A percentile compares a stretch with the other conserved stretches of the same genome.
phyloP scores from a whole-genome alignment of 2,888 invertebrate genomes.

The Ophonus ardosiacus region DNA sequence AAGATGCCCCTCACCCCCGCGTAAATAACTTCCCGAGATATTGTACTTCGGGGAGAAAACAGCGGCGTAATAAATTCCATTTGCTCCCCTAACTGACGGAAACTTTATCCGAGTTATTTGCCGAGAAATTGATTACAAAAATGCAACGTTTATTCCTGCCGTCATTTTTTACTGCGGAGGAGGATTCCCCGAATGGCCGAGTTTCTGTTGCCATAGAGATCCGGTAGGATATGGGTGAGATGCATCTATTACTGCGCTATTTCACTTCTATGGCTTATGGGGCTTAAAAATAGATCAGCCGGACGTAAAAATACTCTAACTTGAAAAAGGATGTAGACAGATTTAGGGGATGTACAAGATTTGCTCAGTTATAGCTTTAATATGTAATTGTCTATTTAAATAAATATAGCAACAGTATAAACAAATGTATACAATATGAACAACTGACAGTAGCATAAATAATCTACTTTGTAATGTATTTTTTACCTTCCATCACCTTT shows the following conservation, averaged over 20 bases:
- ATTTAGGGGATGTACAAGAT: not conserved
- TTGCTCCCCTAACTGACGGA: slow-evolving; percentile 62
- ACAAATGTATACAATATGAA: no score
- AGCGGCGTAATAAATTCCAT: slow-evolving; percentile 62
- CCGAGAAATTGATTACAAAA: slow-evolving; percentile 62
- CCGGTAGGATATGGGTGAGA: not conserved
- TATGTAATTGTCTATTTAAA: no score
- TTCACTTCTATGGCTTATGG: slow-evolving; percentile 4
- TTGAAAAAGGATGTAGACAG: not conserved
- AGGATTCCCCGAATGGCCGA: not conserved
- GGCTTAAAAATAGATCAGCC: not conserved
- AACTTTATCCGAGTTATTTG: slow-evolving; percentile 62
- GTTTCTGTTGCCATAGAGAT: slow-evolving; percentile 19
- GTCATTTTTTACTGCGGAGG: slow-evolving; percentile 29
- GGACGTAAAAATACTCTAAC: not conserved
- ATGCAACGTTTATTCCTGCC: slow-evolving; percentile 56
- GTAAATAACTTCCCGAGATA: slow-evolving; percentile 62
- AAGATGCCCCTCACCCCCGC: not conserved
- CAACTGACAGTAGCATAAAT: no score
- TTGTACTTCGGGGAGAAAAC: slow-evolving; percentile 63
- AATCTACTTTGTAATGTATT: no score
- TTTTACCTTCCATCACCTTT: no score
- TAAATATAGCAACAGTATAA: no score
- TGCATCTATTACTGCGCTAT: slow-evolving; percentile 36
- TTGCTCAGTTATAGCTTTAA: not conserved